Conservation (phyloP, 2,113 vertebrate species). For the Gymnarchus niloticus region DNA sequence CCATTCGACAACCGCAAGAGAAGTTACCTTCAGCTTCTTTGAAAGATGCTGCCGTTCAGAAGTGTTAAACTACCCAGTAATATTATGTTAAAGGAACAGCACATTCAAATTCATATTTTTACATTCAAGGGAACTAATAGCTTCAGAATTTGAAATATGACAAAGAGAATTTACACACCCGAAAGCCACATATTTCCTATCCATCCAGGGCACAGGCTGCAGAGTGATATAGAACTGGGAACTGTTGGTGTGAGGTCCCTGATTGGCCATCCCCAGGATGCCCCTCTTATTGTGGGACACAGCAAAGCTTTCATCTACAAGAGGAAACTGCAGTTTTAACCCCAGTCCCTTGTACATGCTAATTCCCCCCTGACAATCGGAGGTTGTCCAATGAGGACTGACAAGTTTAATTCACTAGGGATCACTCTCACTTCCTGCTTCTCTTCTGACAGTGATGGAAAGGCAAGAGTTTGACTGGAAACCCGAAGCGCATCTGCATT, state of each 20-base stretch:
- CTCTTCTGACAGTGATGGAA: neutral
- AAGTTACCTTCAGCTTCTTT: neutral
- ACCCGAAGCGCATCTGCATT: neutral
- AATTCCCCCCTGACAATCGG: neutral
- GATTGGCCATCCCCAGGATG: conserved; percentile 78
- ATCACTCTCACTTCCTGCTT: neutral
- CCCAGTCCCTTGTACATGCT: neutral
- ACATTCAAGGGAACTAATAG: neutral
- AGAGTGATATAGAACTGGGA: conserved; percentile 87
- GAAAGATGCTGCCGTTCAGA: neutral
- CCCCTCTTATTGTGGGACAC: conserved; percentile 71
- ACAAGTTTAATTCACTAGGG: neutral
- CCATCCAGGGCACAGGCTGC: conserved; percentile 72
- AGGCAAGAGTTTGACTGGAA: conserved; percentile 2
- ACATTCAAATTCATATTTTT: neutral
- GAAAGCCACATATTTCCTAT: conserved; percentile 80
- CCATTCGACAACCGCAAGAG: neutral
- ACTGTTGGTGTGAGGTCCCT: conserved; percentile 74
- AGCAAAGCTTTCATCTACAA: conserved; percentile 77
- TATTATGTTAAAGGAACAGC: neutral
- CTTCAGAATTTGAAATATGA: neutral
- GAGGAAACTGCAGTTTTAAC: conserved; percentile 6
- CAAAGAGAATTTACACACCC: conserved; percentile 64
- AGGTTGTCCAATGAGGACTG: neutral
- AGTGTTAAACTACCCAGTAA: neutral